These are phyloP conservation scores for Cosmia pyralina DNA, from an alignment of 2,888 invertebrate species.

Conservation along the genomic window DNA sequence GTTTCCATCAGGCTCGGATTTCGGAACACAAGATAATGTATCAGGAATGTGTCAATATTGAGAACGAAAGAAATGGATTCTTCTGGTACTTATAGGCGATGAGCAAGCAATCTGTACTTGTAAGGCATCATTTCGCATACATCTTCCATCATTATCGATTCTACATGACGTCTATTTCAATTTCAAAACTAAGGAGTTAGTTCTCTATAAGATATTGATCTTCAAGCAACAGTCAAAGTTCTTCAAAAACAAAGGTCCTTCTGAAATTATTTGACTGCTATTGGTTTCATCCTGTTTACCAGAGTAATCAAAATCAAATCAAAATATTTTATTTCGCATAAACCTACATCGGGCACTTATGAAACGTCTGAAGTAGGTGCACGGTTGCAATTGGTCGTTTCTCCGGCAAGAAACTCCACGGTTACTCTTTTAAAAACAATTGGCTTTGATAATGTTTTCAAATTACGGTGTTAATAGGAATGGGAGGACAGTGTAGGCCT, in stretches of 20 bases:
- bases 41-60: slow-evolving; percentile 23
- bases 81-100: slow-evolving; percentile 30
- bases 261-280: not conserved
- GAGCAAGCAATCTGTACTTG: slow-evolving; percentile 22
- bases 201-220: not conserved
- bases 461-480: no score
- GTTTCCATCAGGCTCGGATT: slow-evolving; percentile 13
- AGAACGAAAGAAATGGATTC: slow-evolving; percentile 29
- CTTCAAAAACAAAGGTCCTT: not conserved
- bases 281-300: not conserved
- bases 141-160: no score
- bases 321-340: no score
- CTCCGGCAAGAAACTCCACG: no score
- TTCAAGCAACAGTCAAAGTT: not conserved
- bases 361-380: no score
- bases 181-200: not conserved
- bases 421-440: no score
- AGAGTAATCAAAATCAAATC: no score
- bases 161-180: not conserved
- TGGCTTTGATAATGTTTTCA: no score
- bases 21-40: slow-evolving; percentile 13
- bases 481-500: no score
- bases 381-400: no score
- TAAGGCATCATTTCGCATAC: no score
- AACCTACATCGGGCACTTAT: no score